These are phyloP conservation scores for Diachrysia chrysitis DNA, from an alignment of 2,888 invertebrate species.

Conservation along the genomic window DNA sequence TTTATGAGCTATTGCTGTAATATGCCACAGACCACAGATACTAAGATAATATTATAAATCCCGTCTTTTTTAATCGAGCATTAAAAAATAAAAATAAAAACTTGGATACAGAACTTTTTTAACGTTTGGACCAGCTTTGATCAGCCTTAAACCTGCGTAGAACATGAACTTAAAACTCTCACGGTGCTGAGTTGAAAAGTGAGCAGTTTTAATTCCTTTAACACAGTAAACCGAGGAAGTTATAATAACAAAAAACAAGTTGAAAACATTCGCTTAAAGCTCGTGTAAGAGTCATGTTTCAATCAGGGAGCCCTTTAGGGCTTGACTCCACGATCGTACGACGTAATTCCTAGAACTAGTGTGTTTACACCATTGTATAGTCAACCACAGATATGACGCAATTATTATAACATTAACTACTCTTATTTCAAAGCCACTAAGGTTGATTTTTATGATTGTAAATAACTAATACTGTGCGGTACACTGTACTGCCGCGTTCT, in stretches of 20 bases:
- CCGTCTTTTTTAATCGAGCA: too few species aligned
- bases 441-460: background rate
- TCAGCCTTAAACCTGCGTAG: too few species aligned
- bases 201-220: slow-evolving; percentile 13
- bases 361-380: slow-evolving; percentile 57
- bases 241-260: slow-evolving; percentile 29
- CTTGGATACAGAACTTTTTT: too few species aligned
- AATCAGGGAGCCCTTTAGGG: slow-evolving; percentile 29
- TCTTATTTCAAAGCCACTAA: background rate
- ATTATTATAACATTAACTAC: background rate
- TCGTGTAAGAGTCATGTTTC: slow-evolving; percentile 50
- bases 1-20: too few species aligned
- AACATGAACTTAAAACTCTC: background rate
- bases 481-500: slow-evolving; percentile 29
- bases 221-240: slow-evolving; percentile 34
- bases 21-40: too few species aligned
- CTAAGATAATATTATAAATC: too few species aligned
- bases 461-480: background rate
- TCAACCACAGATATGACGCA: background rate
- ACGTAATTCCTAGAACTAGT: slow-evolving; percentile 50
- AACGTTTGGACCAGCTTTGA: too few species aligned
- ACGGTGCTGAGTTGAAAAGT: slow-evolving; percentile 3
- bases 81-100: too few species aligned
- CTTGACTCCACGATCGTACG: slow-evolving; percentile 46
- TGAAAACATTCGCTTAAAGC: slow-evolving; percentile 30